Conservation (phyloP, 2,888 invertebrate species). For the Hanleya hanleyi region DNA sequence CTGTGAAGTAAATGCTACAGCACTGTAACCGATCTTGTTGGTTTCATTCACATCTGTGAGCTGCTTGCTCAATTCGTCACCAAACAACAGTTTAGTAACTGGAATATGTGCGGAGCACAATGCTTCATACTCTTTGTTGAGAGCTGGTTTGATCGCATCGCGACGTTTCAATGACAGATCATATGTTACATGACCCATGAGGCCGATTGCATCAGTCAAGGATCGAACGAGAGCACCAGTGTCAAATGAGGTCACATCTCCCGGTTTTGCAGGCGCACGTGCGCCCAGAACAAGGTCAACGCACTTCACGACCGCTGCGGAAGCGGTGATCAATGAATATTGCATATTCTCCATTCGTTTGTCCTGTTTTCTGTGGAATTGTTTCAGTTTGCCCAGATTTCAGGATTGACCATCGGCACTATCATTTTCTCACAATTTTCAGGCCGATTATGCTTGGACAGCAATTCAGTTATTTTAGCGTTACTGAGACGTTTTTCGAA, state of each 20-base stretch:
- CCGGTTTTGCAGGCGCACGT: neutral
- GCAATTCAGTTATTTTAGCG: neutral
- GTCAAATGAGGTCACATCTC: neutral
- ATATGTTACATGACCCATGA: slow-evolving; percentile 1
- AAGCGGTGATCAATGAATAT: neutral
- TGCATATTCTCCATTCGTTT: neutral
- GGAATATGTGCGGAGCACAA: neutral
- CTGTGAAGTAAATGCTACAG: neutral
- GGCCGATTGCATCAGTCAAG: slow-evolving; percentile 3
- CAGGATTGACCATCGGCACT: neutral
- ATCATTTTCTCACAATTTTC: slow-evolving; percentile 3
- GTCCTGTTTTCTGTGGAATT: neutral
- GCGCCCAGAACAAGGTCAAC: neutral
- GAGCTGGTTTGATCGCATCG: neutral
- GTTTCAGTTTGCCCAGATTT: neutral
- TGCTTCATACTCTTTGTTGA: neutral
- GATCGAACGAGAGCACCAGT: neutral
- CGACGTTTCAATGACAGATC: slow-evolving; percentile 1
- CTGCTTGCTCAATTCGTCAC: neutral
- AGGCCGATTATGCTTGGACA: neutral
- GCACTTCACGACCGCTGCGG: neutral
- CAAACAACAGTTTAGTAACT: neutral
- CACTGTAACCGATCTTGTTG: neutral
- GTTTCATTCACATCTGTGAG: neutral
- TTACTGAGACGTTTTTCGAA: neutral